Evolutionary conservation across 2,113 vertebrate species (phyloP).

Genomic region (Mus pahari): DNA sequence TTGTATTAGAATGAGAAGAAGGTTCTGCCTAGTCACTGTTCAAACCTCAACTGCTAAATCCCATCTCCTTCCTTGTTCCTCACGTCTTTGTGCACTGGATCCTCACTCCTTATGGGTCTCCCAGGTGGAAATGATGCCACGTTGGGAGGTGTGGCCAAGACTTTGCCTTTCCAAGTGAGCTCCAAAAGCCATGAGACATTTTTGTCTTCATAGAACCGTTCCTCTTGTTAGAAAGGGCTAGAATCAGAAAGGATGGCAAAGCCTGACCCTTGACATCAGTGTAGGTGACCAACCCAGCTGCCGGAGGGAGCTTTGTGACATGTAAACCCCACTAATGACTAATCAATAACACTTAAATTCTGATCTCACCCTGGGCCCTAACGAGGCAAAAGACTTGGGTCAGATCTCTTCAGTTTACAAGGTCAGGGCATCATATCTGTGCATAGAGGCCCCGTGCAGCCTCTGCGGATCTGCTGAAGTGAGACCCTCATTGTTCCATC

Average conservation of each 20-base stretch:
- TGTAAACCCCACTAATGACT: not conserved
- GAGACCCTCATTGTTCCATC: not conserved
- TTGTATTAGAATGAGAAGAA: not conserved
- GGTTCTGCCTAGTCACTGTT: not conserved
- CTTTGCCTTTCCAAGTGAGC: not conserved
- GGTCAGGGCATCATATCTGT: not conserved
- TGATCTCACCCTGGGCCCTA: not conserved
- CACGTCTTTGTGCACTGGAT: not conserved
- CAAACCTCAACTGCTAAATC: not conserved
- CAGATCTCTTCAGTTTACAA: not conserved
- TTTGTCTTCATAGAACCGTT: not conserved
- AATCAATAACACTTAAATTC: not conserved
- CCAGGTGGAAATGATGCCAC: not conserved
- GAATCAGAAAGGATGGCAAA: not conserved
- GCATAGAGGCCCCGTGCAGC: not conserved
- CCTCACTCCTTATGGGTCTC: not conserved
- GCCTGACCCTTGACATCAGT: not conserved
- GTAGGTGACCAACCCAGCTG: not conserved
- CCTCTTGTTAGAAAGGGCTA: not conserved
- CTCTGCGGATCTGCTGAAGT: not conserved
- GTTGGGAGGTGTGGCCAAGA: not conserved
- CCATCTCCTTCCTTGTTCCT: not conserved
- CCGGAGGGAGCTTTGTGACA: not conserved
- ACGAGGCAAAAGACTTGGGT: not conserved
- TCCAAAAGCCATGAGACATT: not conserved